These are phyloP conservation scores for Rhodeus uyekii DNA, from an alignment of 2,797 vertebrate genomes.

Conservation along the genomic window DNA sequence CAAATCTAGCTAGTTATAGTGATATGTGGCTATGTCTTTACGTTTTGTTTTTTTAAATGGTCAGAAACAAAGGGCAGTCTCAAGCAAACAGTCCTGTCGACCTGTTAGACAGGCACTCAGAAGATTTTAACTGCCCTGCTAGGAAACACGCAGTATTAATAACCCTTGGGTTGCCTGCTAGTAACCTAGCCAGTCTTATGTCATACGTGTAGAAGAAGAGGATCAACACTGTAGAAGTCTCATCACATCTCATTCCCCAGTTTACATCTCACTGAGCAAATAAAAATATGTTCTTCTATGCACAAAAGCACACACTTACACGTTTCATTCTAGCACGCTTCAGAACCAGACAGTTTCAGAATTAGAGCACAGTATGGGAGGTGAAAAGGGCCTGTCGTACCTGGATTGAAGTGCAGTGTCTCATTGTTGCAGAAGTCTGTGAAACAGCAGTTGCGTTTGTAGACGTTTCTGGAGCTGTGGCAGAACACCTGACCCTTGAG, in stretches of 20 bases:
- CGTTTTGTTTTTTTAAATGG: neutral
- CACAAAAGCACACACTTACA: neutral
- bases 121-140: constrained; percentile 60
- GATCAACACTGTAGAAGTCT: no score
- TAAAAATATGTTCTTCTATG: neutral
- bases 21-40: no score
- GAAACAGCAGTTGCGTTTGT: constrained; percentile 93
- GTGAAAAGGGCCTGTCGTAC: constrained; percentile 65
- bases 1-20: no score
- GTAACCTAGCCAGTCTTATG: constrained; percentile 71
- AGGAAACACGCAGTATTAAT: constrained; percentile 67
- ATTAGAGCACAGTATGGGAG: neutral
- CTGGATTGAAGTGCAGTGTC: constrained; percentile 84
- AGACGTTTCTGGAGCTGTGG: constrained; percentile 89
- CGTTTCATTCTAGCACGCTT: neutral
- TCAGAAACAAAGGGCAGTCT: neutral
- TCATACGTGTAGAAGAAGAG: constrained; percentile 72
- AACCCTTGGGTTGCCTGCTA: constrained; percentile 50
- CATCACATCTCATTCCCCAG: no score
- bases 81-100: neutral
- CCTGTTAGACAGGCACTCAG: constrained; percentile 46
- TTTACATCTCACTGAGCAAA: neutral
- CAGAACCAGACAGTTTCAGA: neutral
- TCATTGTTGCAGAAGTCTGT: constrained; percentile 97
- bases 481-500: constrained; percentile 93